Conservation (phyloP, 2,888 invertebrate genomes). For the Cordilura impudica region DNA sequence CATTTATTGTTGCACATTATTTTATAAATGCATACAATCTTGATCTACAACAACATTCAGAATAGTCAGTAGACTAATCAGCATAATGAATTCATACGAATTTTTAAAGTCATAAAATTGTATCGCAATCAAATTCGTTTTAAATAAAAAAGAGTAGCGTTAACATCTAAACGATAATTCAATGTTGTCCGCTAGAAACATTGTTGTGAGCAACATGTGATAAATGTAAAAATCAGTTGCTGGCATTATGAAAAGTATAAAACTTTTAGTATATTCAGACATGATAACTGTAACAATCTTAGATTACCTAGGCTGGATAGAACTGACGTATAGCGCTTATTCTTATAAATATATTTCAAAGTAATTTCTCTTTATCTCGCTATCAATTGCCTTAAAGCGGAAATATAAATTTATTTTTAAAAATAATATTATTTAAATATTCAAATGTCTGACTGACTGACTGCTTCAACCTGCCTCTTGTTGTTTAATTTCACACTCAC, state of each 20-base stretch:
- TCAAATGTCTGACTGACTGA: conserved; percentile 22
- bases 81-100: conserved; percentile 57
- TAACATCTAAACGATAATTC: conserved; percentile 7
- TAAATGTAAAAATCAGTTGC: conserved; percentile 52
- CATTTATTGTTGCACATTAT: conserved; percentile 35
- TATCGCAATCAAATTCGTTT: too few species aligned
- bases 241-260: conserved; percentile 22
- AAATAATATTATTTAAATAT: conserved; percentile 40
- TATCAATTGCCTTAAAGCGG: background rate
- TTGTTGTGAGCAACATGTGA: conserved; percentile 27
- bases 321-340: background rate
- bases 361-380: background rate
- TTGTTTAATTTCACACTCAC: conserved; percentile 60
- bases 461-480: conserved; percentile 31
- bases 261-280: conserved; percentile 15
- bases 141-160: background rate
- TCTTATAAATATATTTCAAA: too few species aligned
- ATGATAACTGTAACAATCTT: conserved; percentile 19
- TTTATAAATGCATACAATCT: conserved; percentile 10
- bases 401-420: conserved; percentile 32
- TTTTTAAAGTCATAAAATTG: conserved; percentile 28
- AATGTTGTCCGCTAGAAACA: background rate
- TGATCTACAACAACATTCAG: conserved; percentile 16
- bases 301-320: background rate
- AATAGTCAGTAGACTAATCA: conserved; percentile 42